Evolutionary conservation across 2,797 vertebrate genomes (phyloP).

Genomic region (Gymnocypris eckloni): DNA sequence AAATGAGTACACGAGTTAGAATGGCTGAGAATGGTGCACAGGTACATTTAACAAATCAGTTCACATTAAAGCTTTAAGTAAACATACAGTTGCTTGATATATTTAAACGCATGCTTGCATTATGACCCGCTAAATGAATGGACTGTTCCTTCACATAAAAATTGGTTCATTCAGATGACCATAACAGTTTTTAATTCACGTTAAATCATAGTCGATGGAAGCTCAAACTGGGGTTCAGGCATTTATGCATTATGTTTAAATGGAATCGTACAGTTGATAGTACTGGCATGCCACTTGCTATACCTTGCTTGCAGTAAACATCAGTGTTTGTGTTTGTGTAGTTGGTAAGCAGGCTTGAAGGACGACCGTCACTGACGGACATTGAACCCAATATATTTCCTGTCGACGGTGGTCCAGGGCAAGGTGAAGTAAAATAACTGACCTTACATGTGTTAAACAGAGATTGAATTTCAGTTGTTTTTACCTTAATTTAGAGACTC

Average conservation of each 20-base stretch:
- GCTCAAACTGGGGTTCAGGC: neutral
- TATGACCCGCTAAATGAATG: too few relatives aligned
- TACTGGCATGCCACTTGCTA: too few relatives aligned
- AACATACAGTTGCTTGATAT: too few relatives aligned
- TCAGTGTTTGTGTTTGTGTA: conserved; percentile 58
- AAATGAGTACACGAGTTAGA: conserved; percentile 47
- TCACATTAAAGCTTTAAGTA: neutral
- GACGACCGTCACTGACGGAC: conserved; percentile 83
- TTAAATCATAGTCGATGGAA: neutral
- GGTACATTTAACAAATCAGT: conserved; percentile 60
- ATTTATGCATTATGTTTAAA: neutral
- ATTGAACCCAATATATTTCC: conserved; percentile 88
- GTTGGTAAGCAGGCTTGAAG: conserved; percentile 90
- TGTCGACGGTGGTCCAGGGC: conserved; percentile 80
- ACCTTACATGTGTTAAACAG: neutral
- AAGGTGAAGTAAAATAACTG: conserved; percentile 75
- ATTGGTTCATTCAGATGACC: neutral
- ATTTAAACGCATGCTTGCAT: neutral
- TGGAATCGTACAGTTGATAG: neutral
- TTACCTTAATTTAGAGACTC: neutral
- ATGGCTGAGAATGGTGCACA: conserved; percentile 77
- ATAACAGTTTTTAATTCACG: neutral
- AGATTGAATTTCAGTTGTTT: neutral
- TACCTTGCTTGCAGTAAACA: neutral
- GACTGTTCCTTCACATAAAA: neutral